These are phyloP conservation scores for Leucophenga maculata DNA, from an alignment of 2,888 invertebrate genomes.

Conservation along the genomic window DNA sequence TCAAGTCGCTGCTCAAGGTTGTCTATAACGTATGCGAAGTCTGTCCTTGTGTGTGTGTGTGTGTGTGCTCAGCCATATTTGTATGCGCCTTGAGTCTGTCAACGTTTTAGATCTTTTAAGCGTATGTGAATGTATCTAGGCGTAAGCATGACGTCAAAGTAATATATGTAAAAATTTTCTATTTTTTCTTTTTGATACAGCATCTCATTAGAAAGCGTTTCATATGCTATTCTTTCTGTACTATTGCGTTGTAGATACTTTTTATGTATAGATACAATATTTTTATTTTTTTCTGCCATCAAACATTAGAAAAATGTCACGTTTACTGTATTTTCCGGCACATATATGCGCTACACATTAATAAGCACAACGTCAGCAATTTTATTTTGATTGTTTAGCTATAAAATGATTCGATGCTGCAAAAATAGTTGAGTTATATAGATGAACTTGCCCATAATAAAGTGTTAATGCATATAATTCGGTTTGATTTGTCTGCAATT, in stretches of 20 bases:
- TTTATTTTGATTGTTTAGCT: neutral
- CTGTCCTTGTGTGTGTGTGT: neutral
- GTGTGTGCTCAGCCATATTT: too few relatives aligned
- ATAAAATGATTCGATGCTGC: neutral
- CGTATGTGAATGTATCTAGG: neutral
- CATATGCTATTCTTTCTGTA: neutral
- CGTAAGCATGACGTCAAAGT: neutral
- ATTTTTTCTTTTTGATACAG: neutral
- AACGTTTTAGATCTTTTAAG: neutral
- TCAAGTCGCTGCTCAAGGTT: neutral
- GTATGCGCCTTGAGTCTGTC: neutral
- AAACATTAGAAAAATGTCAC: constrained; percentile 36
- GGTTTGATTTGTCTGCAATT: neutral
- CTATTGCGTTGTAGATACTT: neutral
- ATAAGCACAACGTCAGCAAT: neutral
- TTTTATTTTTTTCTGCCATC: neutral
- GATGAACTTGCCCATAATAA: constrained; percentile 21
- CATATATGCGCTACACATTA: neutral
- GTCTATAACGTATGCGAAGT: neutral
- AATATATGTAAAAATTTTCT: neutral
- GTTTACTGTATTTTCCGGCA: constrained; percentile 26
- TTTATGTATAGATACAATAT: too few relatives aligned
- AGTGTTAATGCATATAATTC: constrained; percentile 2
- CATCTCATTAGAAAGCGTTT: constrained; percentile 10
- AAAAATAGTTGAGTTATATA: neutral